Base-by-base conservation (phyloP, 2,797 vertebrate species). In the Crypturellus tataupa region DNA sequence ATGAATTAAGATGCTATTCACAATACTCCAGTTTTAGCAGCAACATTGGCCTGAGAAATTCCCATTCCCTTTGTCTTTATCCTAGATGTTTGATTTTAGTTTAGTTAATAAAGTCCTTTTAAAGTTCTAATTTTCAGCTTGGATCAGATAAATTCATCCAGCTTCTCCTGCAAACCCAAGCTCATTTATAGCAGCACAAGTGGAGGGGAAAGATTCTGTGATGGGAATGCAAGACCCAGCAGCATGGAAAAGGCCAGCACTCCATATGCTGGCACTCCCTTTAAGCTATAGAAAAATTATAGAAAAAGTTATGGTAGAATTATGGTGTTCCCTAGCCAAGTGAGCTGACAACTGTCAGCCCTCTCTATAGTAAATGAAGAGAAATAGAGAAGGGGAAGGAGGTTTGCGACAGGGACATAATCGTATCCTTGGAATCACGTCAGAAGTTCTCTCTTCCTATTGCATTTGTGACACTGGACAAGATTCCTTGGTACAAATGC, bases 321-420 rank as follows among this genome's bases (percentile, higher is more conserved):
- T 9, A 19, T 19, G 42, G 29, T 37, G 1, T 21, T 85, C 13
- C 20, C 9, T 14, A 9, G 23, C 19, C 12, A 76, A 19, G 42
- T 17, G 42, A 46, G 9, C 10, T 46, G 33, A 46, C 5, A 18
- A 24, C 37, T 27, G 3, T 18, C 70, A 84, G 20, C 6, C 40
- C 17, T 21, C 11, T 63, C 29, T 42, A 7, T 0, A 35, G 6
- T 5, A 58, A 64, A 13, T 0, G 15, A 68, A 56, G n/a, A 2
- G 31, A 77, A 20, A 15, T 49, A 49, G 21, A 70, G 8, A 18
- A 35, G 2, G 5, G 5, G 3, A 24, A 58, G 18, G 58, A 59
- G 2, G 27, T 31, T n/a, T 18, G 1, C 27, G 18, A 14, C 18
- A 81, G 20, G 17, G 62, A 17, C 2, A 73, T 20, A 12, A 37